Evolutionary conservation across 2,797 vertebrate species (phyloP).

Genomic region (Leptoclinus maculatus): DNA sequence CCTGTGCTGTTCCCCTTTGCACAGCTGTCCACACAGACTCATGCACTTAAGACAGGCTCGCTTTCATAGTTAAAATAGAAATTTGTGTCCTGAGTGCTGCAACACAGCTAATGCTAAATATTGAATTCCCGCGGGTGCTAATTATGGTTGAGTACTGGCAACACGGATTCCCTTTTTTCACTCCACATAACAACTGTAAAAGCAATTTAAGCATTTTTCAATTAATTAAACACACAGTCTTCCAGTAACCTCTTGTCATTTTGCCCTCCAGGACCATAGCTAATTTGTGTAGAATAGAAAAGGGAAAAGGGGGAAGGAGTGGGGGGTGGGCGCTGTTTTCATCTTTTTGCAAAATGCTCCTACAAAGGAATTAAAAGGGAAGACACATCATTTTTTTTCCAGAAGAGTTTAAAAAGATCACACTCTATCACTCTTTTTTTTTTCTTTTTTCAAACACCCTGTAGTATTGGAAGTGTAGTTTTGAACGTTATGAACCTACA

Average conservation of each 20-base stretch:
- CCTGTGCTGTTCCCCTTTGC: conserved; percentile 89
- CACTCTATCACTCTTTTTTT: conserved; percentile 66
- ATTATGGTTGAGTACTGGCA: conserved; percentile 99
- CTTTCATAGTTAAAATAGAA: conserved; percentile 99
- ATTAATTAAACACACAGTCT: conserved; percentile 99
- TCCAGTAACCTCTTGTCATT: conserved; percentile 99
- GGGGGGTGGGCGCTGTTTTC: conserved; percentile 77
- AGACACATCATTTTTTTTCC: conserved; percentile 73
- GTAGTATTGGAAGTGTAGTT: conserved; percentile 74
- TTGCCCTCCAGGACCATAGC: conserved; percentile 98
- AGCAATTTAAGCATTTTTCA: conserved; percentile 99
- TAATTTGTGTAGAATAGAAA: conserved; percentile 99
- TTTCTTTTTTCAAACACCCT: conserved; percentile 63
- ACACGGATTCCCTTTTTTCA: conserved; percentile 95
- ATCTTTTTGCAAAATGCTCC: conserved; percentile 79
- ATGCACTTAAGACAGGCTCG: conserved; percentile 91
- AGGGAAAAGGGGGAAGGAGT: conserved; percentile 68
- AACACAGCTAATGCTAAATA: conserved; percentile 99
- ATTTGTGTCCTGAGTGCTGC: conserved; percentile 99
- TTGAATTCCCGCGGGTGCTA: conserved; percentile 99
- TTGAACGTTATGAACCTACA: conserved; percentile 70
- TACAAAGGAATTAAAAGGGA: conserved; percentile 82
- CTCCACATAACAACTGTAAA: conserved; percentile 99
- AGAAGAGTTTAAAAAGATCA: conserved; percentile 74
- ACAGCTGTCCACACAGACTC: conserved; percentile 97